Evolutionary conservation across 2,113 vertebrate species (phyloP).

Genomic region (Pipra filicauda): DNA sequence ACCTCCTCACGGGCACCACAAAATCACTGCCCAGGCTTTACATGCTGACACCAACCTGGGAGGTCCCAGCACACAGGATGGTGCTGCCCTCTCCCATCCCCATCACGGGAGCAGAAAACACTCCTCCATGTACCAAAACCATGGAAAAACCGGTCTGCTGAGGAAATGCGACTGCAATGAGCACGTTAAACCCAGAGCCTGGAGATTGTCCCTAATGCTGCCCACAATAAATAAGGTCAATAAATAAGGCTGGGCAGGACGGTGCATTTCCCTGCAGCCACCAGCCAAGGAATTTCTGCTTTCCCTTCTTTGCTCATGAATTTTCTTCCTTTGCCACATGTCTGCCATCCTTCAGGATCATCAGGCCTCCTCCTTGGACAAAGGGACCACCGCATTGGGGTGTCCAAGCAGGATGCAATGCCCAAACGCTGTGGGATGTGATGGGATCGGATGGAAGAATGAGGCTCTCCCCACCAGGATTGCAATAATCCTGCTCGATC

Average conservation of each 20-base stretch:
- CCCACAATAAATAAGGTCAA: neutral
- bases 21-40: rapidly evolving
- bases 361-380: too few species aligned
- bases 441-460: neutral
- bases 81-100: neutral
- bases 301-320: neutral
- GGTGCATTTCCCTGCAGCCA: neutral
- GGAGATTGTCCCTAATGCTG: neutral
- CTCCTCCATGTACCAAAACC: neutral
- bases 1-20: neutral
- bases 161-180: neutral
- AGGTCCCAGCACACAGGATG: rapidly evolving
- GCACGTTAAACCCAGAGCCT: neutral
- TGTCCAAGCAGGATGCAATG: neutral
- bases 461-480: rapidly evolving
- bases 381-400: rapidly evolving
- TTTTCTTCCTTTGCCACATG: neutral
- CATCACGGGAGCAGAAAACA: neutral
- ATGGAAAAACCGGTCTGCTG: neutral
- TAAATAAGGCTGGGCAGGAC: rapidly evolving
- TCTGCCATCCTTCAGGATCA: neutral
- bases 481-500: neutral
- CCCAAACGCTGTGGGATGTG: rapidly evolving
- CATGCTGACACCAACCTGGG: rapidly evolving
- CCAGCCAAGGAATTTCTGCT: neutral